Evolutionary conservation across 1,140 invertebrate genomes (phyloP).

Genomic region (Drosophila burlai): DNA sequence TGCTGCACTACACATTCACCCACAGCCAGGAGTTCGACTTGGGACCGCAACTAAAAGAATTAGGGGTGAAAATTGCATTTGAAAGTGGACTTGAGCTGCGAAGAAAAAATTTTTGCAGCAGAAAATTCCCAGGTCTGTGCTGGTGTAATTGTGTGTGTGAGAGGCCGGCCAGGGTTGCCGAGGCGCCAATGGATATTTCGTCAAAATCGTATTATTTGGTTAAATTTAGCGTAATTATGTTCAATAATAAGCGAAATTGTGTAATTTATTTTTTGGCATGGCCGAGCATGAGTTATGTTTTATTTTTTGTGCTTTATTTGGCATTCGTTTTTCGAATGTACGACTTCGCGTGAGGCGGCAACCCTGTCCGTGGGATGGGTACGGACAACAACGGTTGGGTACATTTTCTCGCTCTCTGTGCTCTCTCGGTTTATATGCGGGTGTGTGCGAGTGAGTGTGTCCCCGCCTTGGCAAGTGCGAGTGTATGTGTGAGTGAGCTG

Average conservation of each 20-base stretch:
- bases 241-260: background rate
- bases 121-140: conserved; percentile 81
- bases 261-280: background rate
- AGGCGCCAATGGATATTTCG: conserved; percentile 4
- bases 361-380: conserved; percentile 61
- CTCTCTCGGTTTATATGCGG: conserved; percentile 39
- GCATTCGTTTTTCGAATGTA: background rate
- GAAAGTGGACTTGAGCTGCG: conserved; percentile 70
- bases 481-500: conserved; percentile 39
- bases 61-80: conserved; percentile 67
- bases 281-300: background rate
- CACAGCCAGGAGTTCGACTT: conserved; percentile 55
- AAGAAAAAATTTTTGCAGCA: conserved; percentile 71
- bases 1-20: conserved; percentile 53
- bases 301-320: background rate
- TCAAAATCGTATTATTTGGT: background rate
- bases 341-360: conserved; percentile 15
- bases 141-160: conserved; percentile 58
- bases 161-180: conserved; percentile 60
- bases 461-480: conserved; percentile 28
- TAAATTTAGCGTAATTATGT: background rate
- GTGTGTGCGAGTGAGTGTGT: conserved; percentile 24
- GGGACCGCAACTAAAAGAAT: conserved; percentile 47
- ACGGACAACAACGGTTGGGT: conserved; percentile 11
- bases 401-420: conserved; percentile 70